Conservation (phyloP, 1,140 invertebrate genomes). For the Drosophila lini region DNA sequence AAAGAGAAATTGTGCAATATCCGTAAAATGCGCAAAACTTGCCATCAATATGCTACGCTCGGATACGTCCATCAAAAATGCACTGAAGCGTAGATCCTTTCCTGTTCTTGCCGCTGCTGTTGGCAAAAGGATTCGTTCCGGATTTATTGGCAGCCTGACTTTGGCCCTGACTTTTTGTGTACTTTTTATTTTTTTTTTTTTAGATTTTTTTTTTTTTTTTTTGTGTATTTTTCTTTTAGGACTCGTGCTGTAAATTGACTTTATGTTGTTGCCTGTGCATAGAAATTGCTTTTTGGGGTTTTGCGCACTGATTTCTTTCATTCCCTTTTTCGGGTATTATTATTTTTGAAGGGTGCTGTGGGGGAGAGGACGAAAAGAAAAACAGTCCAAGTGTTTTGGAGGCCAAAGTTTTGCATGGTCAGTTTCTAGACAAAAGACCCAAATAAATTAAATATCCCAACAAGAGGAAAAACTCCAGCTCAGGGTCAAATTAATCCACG, state of each 20-base stretch:
- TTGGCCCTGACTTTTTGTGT: slow-evolving; percentile 26
- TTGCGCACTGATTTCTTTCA: slow-evolving; percentile 38
- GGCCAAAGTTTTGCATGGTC: slow-evolving; percentile 61
- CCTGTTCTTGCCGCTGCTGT: slow-evolving; percentile 60
- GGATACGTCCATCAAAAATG: slow-evolving; percentile 83
- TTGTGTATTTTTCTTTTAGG: slow-evolving; percentile 38
- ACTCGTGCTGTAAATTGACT: slow-evolving; percentile 79
- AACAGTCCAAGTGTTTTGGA: slow-evolving; percentile 39
- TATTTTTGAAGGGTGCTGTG: slow-evolving; percentile 8
- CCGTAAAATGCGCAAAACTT: slow-evolving; percentile 82
- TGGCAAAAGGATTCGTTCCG: slow-evolving; percentile 80
- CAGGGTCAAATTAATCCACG: slow-evolving; percentile 62
- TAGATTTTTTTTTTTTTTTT: slow-evolving; percentile 11
- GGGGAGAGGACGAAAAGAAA: neutral
- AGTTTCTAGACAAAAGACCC: slow-evolving; percentile 42
- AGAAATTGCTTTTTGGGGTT: slow-evolving; percentile 63
- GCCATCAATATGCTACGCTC: slow-evolving; percentile 83
- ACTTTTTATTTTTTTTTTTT: slow-evolving; percentile 18
- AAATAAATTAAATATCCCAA: slow-evolving; percentile 67
- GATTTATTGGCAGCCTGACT: slow-evolving; percentile 75
- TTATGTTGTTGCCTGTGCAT: slow-evolving; percentile 49
- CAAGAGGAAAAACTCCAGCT: slow-evolving; percentile 18
- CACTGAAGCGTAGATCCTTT: slow-evolving; percentile 81
- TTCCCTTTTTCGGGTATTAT: slow-evolving; percentile 18
- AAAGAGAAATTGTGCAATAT: slow-evolving; percentile 76